Base-by-base conservation (phyloP, 2,888 invertebrate species). In the Drosophila merina region DNA sequence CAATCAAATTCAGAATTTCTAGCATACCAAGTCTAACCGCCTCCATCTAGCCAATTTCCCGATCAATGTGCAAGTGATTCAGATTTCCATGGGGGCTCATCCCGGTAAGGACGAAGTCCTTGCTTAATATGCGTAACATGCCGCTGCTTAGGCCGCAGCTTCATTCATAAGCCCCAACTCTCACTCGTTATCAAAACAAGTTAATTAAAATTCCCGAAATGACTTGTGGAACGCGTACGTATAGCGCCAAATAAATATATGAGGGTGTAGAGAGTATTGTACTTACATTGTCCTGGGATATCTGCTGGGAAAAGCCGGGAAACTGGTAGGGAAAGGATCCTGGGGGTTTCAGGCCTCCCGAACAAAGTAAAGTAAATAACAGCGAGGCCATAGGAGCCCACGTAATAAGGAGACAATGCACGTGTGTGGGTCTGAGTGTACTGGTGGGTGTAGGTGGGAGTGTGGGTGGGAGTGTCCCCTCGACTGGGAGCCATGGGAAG, bases 161-260 rank as follows among this genome's bases (percentile, higher is more conserved):
- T 28, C 38, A 56, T 49, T 70, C 57, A 54, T 45, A 51, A 49
- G 51, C 52, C 36, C 26, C 50, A 42, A 26, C 33, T 38, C 59
- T 42, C 25, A 33, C 59, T 50, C 40, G 56, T 67, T 74, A 83
- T 68, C 73, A 72, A 73, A 72, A 62, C 64, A 78, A 84, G 85
- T 81, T 85, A 85, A 88, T 85, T 85, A 85, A 88, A 88, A 88
- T 88, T 87, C 82, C 57, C 45, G 49, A 69, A 78, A 78, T 76
- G 75, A 73, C 81, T 80, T 68, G 62, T 58, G 71, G 63, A 62
- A 45, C n/a, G n/a, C n/a, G n/a, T n/a, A n/a, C n/a, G n/a, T 38
- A 48, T 51, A 20, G 42, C 57, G 10, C 30, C 48, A 57, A 45
- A 72, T 44, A 60, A 33, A 25, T 28, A 14, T 5, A 9, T 30